Evolutionary conservation across 2,888 invertebrate species (phyloP).

Genomic region (Dusona sp.): DNA sequence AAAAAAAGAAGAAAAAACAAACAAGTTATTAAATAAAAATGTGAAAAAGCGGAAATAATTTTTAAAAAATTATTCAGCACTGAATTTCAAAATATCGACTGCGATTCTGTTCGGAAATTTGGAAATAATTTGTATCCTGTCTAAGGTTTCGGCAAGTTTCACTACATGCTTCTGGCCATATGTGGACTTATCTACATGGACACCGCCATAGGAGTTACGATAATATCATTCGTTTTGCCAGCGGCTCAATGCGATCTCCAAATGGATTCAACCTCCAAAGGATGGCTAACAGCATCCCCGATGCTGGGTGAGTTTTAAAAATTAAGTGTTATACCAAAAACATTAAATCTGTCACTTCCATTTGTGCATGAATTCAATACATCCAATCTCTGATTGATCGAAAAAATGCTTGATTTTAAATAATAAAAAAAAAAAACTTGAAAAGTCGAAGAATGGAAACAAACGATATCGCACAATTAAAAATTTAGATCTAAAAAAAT

Average conservation of each 20-base stretch:
- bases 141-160: slow-evolving; percentile 86
- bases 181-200: slow-evolving; percentile 87
- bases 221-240: slow-evolving; percentile 86
- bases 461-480: neutral
- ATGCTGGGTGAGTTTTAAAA: slow-evolving; percentile 81
- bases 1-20: neutral
- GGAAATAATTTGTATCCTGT: slow-evolving; percentile 7
- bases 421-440: no score
- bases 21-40: neutral
- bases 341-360: neutral
- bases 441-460: no score
- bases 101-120: neutral
- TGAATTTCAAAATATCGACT: neutral
- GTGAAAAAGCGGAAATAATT: neutral
- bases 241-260: slow-evolving; percentile 85
- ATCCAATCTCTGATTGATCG: neutral
- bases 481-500: neutral
- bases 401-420: neutral
- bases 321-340: neutral
- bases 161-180: slow-evolving; percentile 85
- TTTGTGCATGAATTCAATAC: neutral
- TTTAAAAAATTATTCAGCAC: neutral
- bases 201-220: slow-evolving; percentile 86
- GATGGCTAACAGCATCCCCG: slow-evolving; percentile 84
- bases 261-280: slow-evolving; percentile 84